Conservation (phyloP, 2,113 vertebrate genomes). For the Butorides virescens region DNA sequence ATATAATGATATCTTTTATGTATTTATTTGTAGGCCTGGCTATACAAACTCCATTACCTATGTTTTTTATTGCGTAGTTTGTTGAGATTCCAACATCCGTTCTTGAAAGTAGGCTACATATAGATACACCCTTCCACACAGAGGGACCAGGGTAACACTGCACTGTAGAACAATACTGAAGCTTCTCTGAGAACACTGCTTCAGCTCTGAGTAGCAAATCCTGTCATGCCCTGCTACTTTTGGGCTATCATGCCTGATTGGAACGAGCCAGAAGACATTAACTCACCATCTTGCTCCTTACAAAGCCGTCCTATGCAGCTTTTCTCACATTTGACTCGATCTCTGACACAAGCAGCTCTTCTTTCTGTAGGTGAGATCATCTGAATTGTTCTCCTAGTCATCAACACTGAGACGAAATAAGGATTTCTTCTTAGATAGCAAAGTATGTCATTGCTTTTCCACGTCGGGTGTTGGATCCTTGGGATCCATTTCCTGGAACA, state of each 20-base stretch:
- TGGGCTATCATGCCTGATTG: neutral
- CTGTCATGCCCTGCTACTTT: neutral
- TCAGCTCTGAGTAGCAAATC: neutral
- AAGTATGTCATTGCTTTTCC: neutral
- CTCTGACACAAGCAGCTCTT: neutral
- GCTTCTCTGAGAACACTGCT: neutral
- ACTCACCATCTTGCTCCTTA: neutral
- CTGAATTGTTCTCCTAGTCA: neutral
- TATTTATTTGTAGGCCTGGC: neutral
- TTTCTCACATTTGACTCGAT: neutral
- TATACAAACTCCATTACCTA: neutral
- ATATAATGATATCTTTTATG: neutral
- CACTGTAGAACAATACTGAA: neutral
- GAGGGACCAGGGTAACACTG: neutral
- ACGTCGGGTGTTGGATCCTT: neutral
- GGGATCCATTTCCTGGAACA: neutral
- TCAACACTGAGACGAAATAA: neutral
- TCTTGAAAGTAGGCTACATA: neutral
- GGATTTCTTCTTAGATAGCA: neutral
- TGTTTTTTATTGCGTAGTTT: neutral
- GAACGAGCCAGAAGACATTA: neutral
- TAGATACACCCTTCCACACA: neutral
- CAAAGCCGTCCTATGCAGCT: fast-evolving
- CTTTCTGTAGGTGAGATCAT: neutral
- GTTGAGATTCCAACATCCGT: neutral